These are phyloP conservation scores for Stenichneumon culpator DNA, from an alignment of 2,888 invertebrate species.

Conservation along the genomic window DNA sequence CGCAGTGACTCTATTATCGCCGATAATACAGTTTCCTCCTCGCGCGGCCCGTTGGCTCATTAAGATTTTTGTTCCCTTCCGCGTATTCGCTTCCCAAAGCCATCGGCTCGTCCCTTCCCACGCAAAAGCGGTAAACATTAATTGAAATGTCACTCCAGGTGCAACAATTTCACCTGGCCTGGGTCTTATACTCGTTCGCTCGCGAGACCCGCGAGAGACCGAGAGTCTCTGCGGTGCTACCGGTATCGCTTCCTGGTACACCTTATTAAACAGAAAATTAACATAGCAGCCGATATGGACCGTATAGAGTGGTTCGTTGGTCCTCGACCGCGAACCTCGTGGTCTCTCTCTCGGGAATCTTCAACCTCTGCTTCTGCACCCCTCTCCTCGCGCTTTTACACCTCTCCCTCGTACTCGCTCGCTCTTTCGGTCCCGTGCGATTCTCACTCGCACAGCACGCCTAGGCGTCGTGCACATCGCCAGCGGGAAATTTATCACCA, in stretches of 20 bases:
- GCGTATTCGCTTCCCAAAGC: conserved; percentile 11
- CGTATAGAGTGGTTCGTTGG: conserved; percentile 62
- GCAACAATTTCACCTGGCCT: conserved; percentile 80
- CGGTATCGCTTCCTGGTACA: conserved; percentile 81
- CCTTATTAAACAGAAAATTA: conserved; percentile 84
- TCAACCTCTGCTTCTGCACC: conserved; percentile 7
- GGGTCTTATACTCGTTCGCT: conserved; percentile 51
- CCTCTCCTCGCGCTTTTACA: conserved; percentile 46
- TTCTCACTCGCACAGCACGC: conserved; percentile 62
- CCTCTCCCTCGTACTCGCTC: conserved; percentile 42
- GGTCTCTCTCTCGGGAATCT: conserved; percentile 41
- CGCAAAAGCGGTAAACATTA: conserved; percentile 80
- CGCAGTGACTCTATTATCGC: conserved; percentile 39
- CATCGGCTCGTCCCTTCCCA: conserved; percentile 76
- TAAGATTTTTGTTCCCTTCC: conserved; percentile 1
- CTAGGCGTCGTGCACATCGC: conserved; percentile 80
- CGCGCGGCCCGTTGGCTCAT: conserved; percentile 6
- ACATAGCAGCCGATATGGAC: conserved; percentile 79
- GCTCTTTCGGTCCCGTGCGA: conserved; percentile 48
- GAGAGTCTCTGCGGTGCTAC: conserved; percentile 54
- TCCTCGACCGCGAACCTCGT: conserved; percentile 53
- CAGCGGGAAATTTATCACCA: conserved; percentile 84
- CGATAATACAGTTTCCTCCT: conserved; percentile 35
- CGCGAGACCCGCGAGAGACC: conserved; percentile 32
- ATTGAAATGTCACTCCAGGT: conserved; percentile 82